phyloP scores from a whole-genome alignment of 2,888 invertebrate species.

The Helicoverpa assulta region DNA sequence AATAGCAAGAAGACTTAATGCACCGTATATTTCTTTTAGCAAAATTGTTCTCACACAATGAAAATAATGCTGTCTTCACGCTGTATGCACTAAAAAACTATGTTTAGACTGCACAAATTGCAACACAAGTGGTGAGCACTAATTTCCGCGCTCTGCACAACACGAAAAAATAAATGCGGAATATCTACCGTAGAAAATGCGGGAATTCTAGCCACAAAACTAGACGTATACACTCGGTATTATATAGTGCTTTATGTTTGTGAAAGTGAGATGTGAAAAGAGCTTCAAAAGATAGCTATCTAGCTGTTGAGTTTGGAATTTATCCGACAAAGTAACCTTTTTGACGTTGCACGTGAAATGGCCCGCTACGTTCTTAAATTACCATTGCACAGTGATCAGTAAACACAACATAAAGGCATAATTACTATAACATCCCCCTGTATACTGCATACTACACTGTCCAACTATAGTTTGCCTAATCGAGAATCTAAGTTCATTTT shows the following conservation, averaged over 20 bases:
- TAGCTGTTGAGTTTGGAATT: background rate
- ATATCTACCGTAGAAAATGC: conserved; percentile 31
- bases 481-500: no score
- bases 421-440: no score
- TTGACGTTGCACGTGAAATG: no score
- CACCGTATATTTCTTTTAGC: background rate
- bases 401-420: no score
- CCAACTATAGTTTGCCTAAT: no score
- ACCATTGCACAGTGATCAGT: no score
- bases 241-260: conserved; percentile 23
- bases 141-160: conserved; percentile 43
- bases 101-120: conserved; percentile 43
- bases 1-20: background rate
- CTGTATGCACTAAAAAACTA: conserved; percentile 38
- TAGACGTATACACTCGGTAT: conserved; percentile 37
- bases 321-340: background rate
- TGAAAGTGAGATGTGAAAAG: conserved; percentile 10
- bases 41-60: conserved; percentile 1
- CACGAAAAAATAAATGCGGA: conserved; percentile 39
- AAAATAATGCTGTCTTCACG: conserved; percentile 39
- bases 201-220: conserved; percentile 47
- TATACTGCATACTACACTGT: no score
- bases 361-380: no score
- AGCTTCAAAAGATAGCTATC: conserved; percentile 6
- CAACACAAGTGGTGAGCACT: conserved; percentile 50